These are phyloP conservation scores for Rhodeus uyekii DNA, from an alignment of 2,797 vertebrate genomes.

Conservation along the genomic window DNA sequence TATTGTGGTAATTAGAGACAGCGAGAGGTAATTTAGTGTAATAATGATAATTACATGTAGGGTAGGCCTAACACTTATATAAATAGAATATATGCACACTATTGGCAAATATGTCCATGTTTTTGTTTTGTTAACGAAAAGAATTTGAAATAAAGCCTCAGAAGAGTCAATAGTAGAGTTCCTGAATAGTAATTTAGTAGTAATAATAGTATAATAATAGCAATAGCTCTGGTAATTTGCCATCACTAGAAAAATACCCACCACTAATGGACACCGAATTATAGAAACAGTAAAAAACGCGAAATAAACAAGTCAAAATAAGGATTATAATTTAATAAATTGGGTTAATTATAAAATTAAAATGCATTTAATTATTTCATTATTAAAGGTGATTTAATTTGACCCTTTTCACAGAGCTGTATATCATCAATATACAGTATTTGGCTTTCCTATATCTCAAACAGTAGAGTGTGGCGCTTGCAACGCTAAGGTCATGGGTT, in stretches of 20 bases:
- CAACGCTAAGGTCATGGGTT: no score
- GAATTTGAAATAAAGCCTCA: not conserved
- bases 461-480: no score
- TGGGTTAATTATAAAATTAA: no score
- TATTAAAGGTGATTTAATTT: not conserved
- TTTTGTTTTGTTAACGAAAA: not conserved
- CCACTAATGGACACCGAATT: not conserved
- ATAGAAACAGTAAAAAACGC: not conserved
- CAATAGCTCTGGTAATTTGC: not conserved
- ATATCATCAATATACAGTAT: no score
- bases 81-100: not conserved
- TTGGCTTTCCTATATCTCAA: no score
- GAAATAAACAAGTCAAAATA: not conserved
- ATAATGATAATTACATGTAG: not conserved
- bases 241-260: not conserved
- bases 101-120: not conserved
- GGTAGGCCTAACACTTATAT: not conserved
- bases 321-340: not conserved
- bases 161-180: no score
- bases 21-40: not conserved
- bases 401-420: not conserved
- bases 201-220: no score
- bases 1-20: not conserved
- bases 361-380: not conserved
- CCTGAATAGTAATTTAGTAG: no score